Percentiles rank a stretch among this genome's conserved stretches.
Conservation (phyloP, 2,113 vertebrate species). For the Arenaria interpres region DNA sequence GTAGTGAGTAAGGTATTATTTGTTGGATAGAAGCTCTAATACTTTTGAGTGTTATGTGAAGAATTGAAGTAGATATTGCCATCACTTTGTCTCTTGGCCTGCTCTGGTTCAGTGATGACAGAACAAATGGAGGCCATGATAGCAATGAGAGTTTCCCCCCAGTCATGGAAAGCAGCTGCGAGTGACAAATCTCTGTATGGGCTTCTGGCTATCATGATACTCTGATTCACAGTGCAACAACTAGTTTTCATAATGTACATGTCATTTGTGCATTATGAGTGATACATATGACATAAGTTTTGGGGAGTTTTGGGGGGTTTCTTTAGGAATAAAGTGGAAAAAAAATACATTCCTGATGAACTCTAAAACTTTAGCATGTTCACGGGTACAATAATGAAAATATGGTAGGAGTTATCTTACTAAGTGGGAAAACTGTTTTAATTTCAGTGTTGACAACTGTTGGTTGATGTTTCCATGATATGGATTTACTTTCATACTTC, state of each 20-base stretch:
- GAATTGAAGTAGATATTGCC: background rate
- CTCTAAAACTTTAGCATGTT: background rate
- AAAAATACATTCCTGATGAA: background rate
- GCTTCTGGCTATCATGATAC: background rate
- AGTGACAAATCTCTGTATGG: background rate
- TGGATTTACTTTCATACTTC: background rate
- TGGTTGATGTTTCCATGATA: background rate
- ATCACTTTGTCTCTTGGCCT: background rate
- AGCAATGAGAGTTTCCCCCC: background rate
- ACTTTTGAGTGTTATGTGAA: background rate
- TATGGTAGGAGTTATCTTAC: background rate
- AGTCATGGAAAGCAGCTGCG: background rate
- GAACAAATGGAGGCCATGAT: background rate
- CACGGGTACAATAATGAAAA: background rate
- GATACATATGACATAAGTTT: background rate
- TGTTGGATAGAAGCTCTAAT: background rate
- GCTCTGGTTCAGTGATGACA: background rate
- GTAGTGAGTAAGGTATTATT: background rate
- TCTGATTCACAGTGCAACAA: background rate
- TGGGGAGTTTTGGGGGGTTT: background rate
- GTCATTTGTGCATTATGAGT: background rate
- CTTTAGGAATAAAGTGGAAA: background rate
- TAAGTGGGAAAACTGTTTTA: slow-evolving; percentile 41
- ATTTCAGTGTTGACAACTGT: slow-evolving; percentile 23
- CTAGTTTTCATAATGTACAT: background rate